Conservation (phyloP, 1,140 invertebrate genomes). For the Wiebesia pumilae region DNA sequence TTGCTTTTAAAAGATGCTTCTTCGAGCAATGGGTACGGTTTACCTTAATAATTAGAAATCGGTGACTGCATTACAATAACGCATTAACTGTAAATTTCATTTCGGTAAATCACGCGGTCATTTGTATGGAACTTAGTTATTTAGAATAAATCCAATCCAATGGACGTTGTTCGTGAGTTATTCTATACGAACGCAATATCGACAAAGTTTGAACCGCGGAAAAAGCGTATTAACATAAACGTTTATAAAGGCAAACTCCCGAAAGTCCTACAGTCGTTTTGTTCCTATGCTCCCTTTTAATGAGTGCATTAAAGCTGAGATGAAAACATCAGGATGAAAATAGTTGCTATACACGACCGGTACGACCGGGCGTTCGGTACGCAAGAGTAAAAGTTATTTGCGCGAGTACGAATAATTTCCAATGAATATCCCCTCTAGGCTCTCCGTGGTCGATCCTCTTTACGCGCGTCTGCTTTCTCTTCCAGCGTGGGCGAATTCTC, state of each 20-base stretch:
- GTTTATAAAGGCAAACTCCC: neutral
- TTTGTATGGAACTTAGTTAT: too few relatives aligned
- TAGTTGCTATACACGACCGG: neutral
- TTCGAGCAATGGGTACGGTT: too few relatives aligned
- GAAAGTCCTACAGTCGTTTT: neutral
- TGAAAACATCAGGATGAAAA: constrained; percentile 39
- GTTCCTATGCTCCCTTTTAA: neutral
- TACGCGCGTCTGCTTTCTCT: neutral
- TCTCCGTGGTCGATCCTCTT: neutral
- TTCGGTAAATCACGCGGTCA: too few relatives aligned
- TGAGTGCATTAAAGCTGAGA: constrained; percentile 15
- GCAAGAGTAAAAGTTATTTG: neutral
- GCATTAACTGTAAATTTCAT: too few relatives aligned
- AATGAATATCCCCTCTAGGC: neutral
- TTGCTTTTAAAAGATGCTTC: too few relatives aligned
- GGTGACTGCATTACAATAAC: too few relatives aligned
- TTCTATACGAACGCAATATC: neutral
- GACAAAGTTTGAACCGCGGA: neutral
- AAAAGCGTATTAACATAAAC: constrained; percentile 17
- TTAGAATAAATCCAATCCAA: too few relatives aligned
- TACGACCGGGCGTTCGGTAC: neutral
- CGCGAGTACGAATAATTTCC: constrained; percentile 2
- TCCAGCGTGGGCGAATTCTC: too few relatives aligned
- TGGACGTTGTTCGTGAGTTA: neutral
- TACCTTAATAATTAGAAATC: too few relatives aligned